Evolutionary conservation across 2,113 vertebrate species (phyloP).

Genomic region (Ranitomeya imitator): DNA sequence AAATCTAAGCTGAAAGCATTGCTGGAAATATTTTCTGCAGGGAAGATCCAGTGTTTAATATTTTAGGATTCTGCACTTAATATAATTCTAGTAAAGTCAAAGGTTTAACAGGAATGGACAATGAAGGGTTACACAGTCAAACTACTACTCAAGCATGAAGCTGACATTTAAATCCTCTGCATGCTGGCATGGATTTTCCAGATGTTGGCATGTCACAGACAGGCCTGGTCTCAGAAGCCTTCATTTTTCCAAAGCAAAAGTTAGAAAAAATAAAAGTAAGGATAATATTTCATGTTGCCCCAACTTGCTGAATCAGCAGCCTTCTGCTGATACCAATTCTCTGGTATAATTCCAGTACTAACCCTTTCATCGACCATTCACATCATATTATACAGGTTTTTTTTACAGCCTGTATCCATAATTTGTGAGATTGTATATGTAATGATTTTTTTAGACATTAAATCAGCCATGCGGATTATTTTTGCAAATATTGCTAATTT

Average conservation of each 20-base stretch:
- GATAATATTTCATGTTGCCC: constrained; percentile 38
- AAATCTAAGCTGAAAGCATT: neutral
- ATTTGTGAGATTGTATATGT: neutral
- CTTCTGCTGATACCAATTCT: no score
- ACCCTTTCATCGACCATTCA: constrained; percentile 5
- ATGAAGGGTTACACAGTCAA: constrained; percentile 31
- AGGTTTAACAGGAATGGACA: neutral
- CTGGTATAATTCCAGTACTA: constrained; percentile 1
- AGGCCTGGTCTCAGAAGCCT: neutral
- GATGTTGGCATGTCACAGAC: neutral
- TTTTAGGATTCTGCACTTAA: neutral
- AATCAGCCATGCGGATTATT: neutral
- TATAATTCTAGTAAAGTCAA: neutral
- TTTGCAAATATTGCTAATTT: neutral
- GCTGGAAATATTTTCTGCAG: neutral
- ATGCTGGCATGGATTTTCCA: constrained; percentile 35
- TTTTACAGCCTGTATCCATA: neutral
- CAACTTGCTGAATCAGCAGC: constrained; percentile 59
- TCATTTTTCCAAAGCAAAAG: constrained; percentile 18
- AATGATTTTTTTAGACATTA: neutral
- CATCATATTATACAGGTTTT: neutral
- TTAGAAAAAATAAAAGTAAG: constrained; percentile 8
- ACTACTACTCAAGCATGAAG: constrained; percentile 7
- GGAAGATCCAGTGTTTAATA: neutral
- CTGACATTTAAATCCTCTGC: neutral